Percentiles rank a stretch among this genome's conserved stretches.
phyloP scores from a whole-genome alignment of 2,113 vertebrate species.

The Silurus asotus region DNA sequence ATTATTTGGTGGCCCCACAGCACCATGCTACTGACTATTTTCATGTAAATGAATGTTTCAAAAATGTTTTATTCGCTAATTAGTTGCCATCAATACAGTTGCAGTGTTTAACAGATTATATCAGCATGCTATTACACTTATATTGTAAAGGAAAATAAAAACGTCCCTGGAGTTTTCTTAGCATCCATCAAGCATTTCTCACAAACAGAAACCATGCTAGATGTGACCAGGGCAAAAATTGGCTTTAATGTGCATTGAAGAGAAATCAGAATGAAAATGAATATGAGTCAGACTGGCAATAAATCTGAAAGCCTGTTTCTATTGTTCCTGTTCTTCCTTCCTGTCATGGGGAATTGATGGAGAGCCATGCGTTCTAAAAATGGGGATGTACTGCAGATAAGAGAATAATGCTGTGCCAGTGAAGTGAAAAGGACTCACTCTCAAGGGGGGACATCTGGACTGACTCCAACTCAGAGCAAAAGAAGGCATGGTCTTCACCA shows the following conservation, averaged over 20 bases:
- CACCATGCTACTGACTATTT: neutral
- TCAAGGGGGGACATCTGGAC: constrained; percentile 47
- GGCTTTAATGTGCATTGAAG: constrained; percentile 41
- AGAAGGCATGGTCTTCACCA: constrained; percentile 45
- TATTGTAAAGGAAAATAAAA: constrained; percentile 13
- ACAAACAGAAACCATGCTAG: neutral
- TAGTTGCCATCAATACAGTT: neutral
- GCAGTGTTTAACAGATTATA: constrained; percentile 11
- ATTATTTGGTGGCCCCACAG: neutral
- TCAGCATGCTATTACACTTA: constrained; percentile 13
- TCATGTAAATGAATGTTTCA: no score
- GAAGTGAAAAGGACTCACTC: constrained; percentile 48
- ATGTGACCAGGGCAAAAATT: constrained; percentile 5
- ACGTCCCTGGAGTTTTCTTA: constrained; percentile 3
- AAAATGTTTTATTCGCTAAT: neutral
- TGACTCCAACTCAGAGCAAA: constrained; percentile 42
- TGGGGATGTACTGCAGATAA: constrained; percentile 55
- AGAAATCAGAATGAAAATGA: constrained; percentile 46
- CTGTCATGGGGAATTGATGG: constrained; percentile 54
- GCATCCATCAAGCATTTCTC: constrained; percentile 33
- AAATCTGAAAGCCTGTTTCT: constrained; percentile 57
- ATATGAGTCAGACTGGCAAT: constrained; percentile 52
- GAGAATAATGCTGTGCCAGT: constrained; percentile 49
- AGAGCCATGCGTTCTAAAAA: constrained; percentile 52
- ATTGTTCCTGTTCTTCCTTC: constrained; percentile 53